Evolutionary conservation across 2,113 vertebrate species (phyloP).

Genomic region (Collichthys lucidus): DNA sequence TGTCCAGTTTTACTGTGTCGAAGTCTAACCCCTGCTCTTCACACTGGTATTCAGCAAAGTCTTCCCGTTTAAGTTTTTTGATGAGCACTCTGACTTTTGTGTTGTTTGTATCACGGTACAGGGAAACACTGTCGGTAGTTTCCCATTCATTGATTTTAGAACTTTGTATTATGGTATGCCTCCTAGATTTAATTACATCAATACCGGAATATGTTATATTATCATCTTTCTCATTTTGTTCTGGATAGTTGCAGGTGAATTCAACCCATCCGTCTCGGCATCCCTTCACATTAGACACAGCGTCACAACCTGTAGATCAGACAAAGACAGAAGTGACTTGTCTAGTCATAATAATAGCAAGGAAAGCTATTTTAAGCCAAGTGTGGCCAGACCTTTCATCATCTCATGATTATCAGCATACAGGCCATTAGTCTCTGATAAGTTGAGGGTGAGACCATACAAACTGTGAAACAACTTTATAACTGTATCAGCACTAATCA

Average conservation of each 20-base stretch:
- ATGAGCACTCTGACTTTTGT: not conserved
- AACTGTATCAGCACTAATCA: too few species aligned
- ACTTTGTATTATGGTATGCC: fast-evolving
- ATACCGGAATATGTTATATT: not conserved
- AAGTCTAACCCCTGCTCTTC: not conserved
- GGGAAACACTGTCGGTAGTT: not conserved
- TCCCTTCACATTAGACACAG: fast-evolving
- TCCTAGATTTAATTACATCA: fast-evolving
- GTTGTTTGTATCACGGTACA: not conserved
- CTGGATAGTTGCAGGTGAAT: not conserved
- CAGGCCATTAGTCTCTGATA: too few species aligned
- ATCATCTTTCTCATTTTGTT: fast-evolving
- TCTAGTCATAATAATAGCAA: too few species aligned
- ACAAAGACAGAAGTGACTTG: not conserved
- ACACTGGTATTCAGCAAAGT: not conserved
- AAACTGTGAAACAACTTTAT: too few species aligned
- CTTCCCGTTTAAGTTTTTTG: fast-evolving
- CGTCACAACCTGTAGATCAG: conserved; percentile 15
- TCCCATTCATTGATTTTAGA: not conserved
- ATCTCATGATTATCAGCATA: too few species aligned
- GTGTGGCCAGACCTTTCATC: too few species aligned
- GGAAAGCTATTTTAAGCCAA: too few species aligned
- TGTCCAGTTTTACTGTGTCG: too few species aligned
- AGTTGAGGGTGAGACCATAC: too few species aligned
- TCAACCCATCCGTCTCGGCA: not conserved